These are phyloP conservation scores for Eulemur rufifrons DNA, from an alignment of 2,113 vertebrate genomes.

Conservation along the genomic window DNA sequence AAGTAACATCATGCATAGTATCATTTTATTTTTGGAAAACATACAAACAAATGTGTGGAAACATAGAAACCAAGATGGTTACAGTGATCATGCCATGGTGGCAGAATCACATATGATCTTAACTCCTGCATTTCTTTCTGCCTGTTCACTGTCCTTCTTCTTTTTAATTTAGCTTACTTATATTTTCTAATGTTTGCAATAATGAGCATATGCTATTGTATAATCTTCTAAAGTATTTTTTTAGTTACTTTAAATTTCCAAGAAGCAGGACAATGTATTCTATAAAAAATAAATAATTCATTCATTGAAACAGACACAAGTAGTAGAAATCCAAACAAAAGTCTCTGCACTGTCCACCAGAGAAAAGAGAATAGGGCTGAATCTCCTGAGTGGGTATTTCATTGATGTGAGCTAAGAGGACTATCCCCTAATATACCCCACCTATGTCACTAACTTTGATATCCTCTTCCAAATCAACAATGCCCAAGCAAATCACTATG, in stretches of 20 bases:
- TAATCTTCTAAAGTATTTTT: neutral
- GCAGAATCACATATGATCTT: neutral
- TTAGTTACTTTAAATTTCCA: neutral
- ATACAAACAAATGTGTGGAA: neutral
- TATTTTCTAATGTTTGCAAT: neutral
- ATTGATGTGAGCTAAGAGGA: neutral
- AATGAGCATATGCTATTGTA: neutral
- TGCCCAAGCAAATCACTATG: neutral
- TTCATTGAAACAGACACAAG: neutral
- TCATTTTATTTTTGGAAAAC: conserved; percentile 8
- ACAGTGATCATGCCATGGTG: neutral
- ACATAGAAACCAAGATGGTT: neutral
- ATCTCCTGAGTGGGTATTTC: accelerated
- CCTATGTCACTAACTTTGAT: neutral
- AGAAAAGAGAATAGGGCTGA: accelerated
- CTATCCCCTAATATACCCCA: neutral
- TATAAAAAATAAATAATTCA: neutral
- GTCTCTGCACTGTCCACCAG: neutral
- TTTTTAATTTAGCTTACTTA: neutral
- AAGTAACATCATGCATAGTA: neutral
- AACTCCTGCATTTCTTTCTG: neutral
- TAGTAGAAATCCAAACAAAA: neutral
- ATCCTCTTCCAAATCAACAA: neutral
- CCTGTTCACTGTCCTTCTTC: neutral
- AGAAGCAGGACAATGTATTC: neutral